phyloP scores from a whole-genome alignment of 2,113 vertebrate species.

The Albula glossodonta region DNA sequence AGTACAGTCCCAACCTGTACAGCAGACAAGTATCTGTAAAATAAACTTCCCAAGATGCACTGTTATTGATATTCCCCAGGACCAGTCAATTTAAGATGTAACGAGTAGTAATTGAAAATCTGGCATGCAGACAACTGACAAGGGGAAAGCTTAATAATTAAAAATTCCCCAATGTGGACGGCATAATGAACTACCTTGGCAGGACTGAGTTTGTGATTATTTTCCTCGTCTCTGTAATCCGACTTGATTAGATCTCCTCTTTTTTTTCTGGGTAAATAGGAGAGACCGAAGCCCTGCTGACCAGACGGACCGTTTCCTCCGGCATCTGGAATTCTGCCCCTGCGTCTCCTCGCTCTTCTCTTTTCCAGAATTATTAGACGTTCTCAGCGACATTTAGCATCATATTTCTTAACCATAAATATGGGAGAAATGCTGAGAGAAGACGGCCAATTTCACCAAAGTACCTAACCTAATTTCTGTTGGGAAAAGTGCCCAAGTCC shows the following conservation, averaged over 20 bases:
- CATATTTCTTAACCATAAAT: too few species aligned
- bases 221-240: neutral
- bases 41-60: neutral
- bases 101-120: slow-evolving; percentile 45
- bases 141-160: slow-evolving; percentile 16
- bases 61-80: slow-evolving; percentile 35
- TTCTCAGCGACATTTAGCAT: too few species aligned
- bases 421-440: too few species aligned
- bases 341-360: too few species aligned
- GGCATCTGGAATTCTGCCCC: too few species aligned
- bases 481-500: too few species aligned
- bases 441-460: too few species aligned
- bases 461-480: too few species aligned
- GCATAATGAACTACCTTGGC: slow-evolving; percentile 28
- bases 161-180: slow-evolving; percentile 10
- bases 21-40: neutral
- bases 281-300: too few species aligned
- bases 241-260: slow-evolving; percentile 13
- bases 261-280: neutral
- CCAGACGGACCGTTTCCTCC: too few species aligned
- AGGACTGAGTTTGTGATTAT: neutral
- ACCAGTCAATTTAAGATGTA: slow-evolving; percentile 31
- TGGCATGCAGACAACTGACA: slow-evolving; percentile 42
- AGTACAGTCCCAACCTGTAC: neutral
- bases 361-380: too few species aligned